These are phyloP conservation scores for Leptobrachium leishanense DNA, from an alignment of 2,113 vertebrate genomes.

Conservation along the genomic window DNA sequence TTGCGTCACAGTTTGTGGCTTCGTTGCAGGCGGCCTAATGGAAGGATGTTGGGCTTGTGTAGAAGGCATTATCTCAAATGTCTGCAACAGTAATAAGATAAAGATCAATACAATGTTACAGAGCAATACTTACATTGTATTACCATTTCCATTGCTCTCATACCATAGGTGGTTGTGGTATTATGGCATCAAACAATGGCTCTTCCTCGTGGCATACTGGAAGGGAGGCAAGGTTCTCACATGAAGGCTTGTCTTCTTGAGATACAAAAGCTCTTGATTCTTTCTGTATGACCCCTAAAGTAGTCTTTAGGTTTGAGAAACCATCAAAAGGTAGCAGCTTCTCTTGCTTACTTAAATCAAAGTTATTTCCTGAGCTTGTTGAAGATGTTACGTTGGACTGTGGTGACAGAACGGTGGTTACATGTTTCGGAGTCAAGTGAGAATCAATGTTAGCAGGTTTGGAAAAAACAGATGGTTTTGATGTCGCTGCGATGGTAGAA, in stretches of 20 bases:
- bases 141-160: background rate
- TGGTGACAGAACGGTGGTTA: background rate
- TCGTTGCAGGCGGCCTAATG: background rate
- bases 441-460: background rate
- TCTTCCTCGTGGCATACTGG: background rate
- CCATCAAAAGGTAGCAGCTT: background rate
- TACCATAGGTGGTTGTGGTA: background rate
- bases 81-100: conserved; percentile 2
- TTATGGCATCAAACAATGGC: background rate
- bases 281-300: background rate
- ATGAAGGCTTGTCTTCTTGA: background rate
- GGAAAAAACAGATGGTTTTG: background rate
- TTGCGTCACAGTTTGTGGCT: background rate
- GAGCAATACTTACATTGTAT: background rate
- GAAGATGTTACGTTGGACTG: background rate
- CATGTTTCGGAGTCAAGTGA: background rate
- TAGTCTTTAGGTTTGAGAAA: background rate
- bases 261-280: background rate
- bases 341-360: background rate
- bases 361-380: background rate
- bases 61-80: background rate
- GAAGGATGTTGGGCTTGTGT: background rate
- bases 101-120: background rate
- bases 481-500: background rate
- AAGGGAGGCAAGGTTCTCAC: background rate